These are phyloP conservation scores for Pocillopora damicornis DNA, from an alignment of 64 coral and sea anemone species.

Conservation along the genomic window DNA sequence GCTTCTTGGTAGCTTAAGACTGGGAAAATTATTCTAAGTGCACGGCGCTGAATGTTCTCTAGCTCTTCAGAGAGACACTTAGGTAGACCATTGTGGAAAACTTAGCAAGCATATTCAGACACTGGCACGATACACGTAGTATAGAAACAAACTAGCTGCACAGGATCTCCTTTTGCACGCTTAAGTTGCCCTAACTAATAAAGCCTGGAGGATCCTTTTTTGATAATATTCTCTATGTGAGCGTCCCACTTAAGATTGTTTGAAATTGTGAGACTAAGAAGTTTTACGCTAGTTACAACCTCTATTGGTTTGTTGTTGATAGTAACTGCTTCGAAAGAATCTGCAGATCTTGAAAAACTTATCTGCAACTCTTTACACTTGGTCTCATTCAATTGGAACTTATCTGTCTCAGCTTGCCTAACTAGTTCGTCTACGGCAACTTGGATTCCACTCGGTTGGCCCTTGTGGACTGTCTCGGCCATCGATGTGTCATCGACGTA, in stretches of 20 bases:
- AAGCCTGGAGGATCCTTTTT: slow-evolving; percentile 40
- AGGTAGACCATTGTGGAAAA: slow-evolving; percentile 24
- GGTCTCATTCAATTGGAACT: background rate
- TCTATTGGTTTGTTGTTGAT: slow-evolving; percentile 63
- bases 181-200: slow-evolving; percentile 54
- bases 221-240: slow-evolving; percentile 25
- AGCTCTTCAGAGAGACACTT: slow-evolving; percentile 46
- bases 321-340: slow-evolving; percentile 44
- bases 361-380: background rate
- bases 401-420: slow-evolving; percentile 40
- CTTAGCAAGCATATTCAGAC: slow-evolving; percentile 47
- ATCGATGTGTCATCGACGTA: slow-evolving; percentile 49
- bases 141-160: slow-evolving; percentile 47
- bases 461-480: slow-evolving; percentile 33
- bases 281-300: slow-evolving; percentile 54
- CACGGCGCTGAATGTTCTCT: slow-evolving; percentile 17
- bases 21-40: slow-evolving; percentile 42
- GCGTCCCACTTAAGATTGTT: slow-evolving; percentile 40
- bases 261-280: slow-evolving; percentile 57
- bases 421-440: slow-evolving; percentile 43
- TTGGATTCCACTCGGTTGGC: slow-evolving; percentile 37
- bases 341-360: slow-evolving; percentile 50
- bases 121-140: slow-evolving; percentile 34
- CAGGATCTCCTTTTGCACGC: slow-evolving; percentile 25
- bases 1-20: slow-evolving; percentile 7